A percentile compares a stretch with the other conserved stretches of the same genome.
phyloP scores from a whole-genome alignment of 1,140 invertebrate genomes.

The Diachasma alloeum region DNA sequence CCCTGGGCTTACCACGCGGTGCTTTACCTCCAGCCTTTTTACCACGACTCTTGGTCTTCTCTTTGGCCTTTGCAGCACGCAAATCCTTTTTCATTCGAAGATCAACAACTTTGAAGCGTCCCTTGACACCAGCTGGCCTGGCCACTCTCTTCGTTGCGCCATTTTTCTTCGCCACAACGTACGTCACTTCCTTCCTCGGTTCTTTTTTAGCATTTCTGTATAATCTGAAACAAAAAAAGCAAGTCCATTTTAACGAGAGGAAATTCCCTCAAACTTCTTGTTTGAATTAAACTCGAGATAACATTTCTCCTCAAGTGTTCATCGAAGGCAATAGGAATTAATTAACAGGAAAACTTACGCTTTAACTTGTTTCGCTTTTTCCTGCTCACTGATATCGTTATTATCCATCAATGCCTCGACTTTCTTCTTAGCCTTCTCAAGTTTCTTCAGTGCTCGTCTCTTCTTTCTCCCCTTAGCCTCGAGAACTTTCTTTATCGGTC shows the following conservation, averaged over 20 bases:
- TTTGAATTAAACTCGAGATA: too few relatives aligned
- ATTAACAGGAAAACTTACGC: constrained; percentile 69
- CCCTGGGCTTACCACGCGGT: constrained; percentile 36
- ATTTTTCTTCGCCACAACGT: constrained; percentile 94
- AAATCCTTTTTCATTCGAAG: constrained; percentile 95
- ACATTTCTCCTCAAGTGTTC: too few relatives aligned
- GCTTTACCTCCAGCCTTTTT: constrained; percentile 45
- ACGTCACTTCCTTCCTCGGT: constrained; percentile 90
- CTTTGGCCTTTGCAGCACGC: constrained; percentile 73
- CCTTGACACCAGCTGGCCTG: constrained; percentile 88
- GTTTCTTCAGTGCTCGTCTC: constrained; percentile 81
- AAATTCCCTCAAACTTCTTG: not conserved
- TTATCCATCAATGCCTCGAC: constrained; percentile 92
- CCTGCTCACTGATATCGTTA: constrained; percentile 85
- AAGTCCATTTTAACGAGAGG: not conserved
- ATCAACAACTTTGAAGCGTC: constrained; percentile 94
- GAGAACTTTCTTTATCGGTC: constrained; percentile 97
- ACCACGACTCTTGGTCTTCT: constrained; percentile 64
- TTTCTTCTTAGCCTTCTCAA: constrained; percentile 96
- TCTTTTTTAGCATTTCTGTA: constrained; percentile 90
- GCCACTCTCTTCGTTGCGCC: constrained; percentile 77
- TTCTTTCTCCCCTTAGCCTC: constrained; percentile 99
- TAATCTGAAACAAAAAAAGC: constrained; percentile 69
- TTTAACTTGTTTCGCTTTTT: constrained; percentile 92
- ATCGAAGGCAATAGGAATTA: constrained; percentile 14